Evolutionary conservation across 1,140 invertebrate species (phyloP).

Genomic region (Zaprionus gabonicus): DNA sequence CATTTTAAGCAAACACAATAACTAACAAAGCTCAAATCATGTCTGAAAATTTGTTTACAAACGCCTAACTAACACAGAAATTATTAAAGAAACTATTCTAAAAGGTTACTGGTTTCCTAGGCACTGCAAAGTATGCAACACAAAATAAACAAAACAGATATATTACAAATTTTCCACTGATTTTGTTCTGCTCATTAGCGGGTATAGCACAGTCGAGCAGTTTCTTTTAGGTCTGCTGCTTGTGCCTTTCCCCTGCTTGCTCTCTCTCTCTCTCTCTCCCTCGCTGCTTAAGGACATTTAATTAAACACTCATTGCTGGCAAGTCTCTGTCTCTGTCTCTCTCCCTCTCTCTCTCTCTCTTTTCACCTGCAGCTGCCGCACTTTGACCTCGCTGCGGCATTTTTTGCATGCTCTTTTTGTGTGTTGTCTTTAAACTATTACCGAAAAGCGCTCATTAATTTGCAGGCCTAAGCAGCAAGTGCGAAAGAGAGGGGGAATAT

Average conservation of each 20-base stretch:
- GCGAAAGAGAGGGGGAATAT: neutral
- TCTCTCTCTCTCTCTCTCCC: neutral
- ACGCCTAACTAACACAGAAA: no score
- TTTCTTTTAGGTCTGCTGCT: neutral
- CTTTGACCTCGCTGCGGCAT: constrained; percentile 22
- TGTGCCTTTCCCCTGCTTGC: no score
- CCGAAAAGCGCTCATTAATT: constrained; percentile 19
- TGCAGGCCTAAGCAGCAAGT: constrained; percentile 3
- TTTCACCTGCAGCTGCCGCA: neutral
- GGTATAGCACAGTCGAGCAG: no score
- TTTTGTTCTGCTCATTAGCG: no score
- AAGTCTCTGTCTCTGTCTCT: neutral
- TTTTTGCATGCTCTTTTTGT: neutral
- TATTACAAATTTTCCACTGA: no score
- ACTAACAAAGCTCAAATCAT: no score
- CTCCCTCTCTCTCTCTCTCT: neutral
- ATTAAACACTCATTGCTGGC: constrained; percentile 45
- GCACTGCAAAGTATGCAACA: no score
- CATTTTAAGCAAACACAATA: no score
- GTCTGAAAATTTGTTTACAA: neutral
- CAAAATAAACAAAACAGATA: no score
- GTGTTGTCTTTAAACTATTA: constrained; percentile 39
- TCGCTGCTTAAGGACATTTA: constrained; percentile 38
- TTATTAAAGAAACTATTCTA: no score
- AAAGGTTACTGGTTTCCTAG: no score